Percentiles rank a stretch among this genome's conserved stretches.
Evolutionary conservation across 1,140 invertebrate genomes (phyloP).

Genomic region (Formica selysi): DNA sequence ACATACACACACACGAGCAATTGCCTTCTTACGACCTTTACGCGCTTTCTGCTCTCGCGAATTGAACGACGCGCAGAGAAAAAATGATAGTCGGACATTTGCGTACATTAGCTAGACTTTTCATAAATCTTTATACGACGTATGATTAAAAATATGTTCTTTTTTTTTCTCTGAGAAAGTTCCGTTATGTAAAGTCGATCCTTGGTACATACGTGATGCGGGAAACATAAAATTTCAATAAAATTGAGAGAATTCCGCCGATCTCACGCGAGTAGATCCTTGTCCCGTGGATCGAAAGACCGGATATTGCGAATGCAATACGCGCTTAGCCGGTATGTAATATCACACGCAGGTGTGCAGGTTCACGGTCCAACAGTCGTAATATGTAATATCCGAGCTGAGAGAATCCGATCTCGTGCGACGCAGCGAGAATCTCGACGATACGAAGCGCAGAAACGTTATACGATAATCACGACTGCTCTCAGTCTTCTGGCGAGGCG

Average conservation of each 20-base stretch:
- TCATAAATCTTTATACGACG: background rate
- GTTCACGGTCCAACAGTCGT: conserved; percentile 46
- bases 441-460: background rate
- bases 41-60: conserved; percentile 58
- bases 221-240: background rate
- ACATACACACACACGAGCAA: conserved; percentile 5
- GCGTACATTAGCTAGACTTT: conserved; percentile 5
- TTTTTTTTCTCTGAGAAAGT: background rate
- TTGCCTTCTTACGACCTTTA: conserved; percentile 39
- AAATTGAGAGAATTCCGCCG: background rate
- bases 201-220: background rate
- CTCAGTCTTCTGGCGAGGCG: background rate
- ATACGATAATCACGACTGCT: conserved; percentile 24
- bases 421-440: conserved; percentile 7
- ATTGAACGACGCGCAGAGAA: conserved; percentile 19
- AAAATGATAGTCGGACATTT: background rate
- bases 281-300: background rate
- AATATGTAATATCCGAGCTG: conserved; percentile 26
- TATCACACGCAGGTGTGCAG: conserved; percentile 34
- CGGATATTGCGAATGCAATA: conserved; percentile 16
- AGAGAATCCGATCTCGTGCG: conserved; percentile 28
- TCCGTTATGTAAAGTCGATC: background rate
- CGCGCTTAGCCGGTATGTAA: conserved; percentile 18
- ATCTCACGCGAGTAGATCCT: conserved; percentile 6
- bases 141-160: background rate